Percentiles rank a stretch among this genome's conserved stretches.
phyloP scores from a whole-genome alignment of 2,113 vertebrate species.

The Siniperca knerii region DNA sequence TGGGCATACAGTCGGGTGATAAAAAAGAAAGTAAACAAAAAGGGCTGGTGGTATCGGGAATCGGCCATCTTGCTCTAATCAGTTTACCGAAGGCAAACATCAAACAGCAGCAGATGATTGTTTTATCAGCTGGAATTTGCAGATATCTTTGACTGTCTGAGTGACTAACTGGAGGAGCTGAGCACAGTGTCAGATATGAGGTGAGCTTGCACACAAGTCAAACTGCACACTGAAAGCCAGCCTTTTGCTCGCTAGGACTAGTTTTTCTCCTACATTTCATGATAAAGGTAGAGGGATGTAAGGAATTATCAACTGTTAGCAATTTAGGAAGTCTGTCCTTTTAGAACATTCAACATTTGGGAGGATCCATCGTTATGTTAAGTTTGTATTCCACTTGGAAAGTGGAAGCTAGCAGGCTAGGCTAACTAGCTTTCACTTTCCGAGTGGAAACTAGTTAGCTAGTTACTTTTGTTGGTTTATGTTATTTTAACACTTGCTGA shows the following conservation, averaged over 20 bases:
- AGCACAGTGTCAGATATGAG: slow-evolving; percentile 36
- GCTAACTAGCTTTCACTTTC: background rate
- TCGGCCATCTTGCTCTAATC: slow-evolving; percentile 78
- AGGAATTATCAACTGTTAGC: background rate
- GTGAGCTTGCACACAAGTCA: slow-evolving; percentile 13
- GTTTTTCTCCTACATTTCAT: background rate
- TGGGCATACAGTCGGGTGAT: slow-evolving; percentile 42
- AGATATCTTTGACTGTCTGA: slow-evolving; percentile 69
- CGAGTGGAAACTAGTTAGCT: too few species aligned
- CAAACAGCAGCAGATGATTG: slow-evolving; percentile 78
- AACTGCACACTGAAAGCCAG: slow-evolving; percentile 19
- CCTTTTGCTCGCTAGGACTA: background rate
- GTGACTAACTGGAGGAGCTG: slow-evolving; percentile 57
- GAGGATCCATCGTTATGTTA: too few species aligned
- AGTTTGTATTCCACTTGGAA: too few species aligned
- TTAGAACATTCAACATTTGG: too few species aligned
- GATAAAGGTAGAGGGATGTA: background rate
- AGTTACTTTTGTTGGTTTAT: too few species aligned
- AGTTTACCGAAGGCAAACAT: slow-evolving; percentile 76
- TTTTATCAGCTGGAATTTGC: slow-evolving; percentile 83
- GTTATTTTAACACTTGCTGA: too few species aligned
- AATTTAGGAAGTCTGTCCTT: background rate
- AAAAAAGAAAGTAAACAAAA: slow-evolving; percentile 73
- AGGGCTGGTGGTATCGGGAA: slow-evolving; percentile 56
- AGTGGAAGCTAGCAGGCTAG: background rate